phyloP scores from a whole-genome alignment of 2,888 invertebrate species.

The Tillus elongatus region DNA sequence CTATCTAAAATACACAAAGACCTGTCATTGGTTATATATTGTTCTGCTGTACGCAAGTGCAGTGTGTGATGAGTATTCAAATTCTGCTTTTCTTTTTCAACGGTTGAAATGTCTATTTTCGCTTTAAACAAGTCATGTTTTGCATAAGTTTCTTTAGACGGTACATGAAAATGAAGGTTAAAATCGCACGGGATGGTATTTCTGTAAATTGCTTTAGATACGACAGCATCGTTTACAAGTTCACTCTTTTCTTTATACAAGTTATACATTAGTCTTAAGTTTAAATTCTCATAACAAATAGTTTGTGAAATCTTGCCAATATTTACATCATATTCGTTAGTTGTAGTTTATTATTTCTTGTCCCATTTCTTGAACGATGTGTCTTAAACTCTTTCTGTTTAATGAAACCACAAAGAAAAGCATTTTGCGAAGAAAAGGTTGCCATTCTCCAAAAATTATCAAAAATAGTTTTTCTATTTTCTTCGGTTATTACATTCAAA shows the following conservation, averaged over 20 bases:
- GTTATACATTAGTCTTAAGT: conserved; percentile 15
- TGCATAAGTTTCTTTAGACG: conserved; percentile 16
- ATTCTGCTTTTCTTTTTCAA: conserved; percentile 5
- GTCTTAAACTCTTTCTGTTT: too few species aligned
- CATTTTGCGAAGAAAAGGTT: too few species aligned
- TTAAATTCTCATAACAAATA: too few species aligned
- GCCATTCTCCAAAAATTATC: too few species aligned
- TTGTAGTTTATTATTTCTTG: too few species aligned
- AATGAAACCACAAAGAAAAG: too few species aligned
- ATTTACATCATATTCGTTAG: too few species aligned
- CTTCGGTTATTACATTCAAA: too few species aligned
- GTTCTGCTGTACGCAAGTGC: conserved; percentile 14
- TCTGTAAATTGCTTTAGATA: conserved; percentile 19
- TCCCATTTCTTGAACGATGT: too few species aligned
- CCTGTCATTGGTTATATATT: conserved; percentile 9
- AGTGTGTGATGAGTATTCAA: conserved; percentile 8
- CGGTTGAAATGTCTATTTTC: conserved; percentile 4
- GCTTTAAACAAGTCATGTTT: conserved; percentile 17
- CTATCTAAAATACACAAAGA: neutral
- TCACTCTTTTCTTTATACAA: conserved; percentile 13
- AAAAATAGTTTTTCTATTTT: too few species aligned
- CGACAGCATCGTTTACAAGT: conserved; percentile 5
- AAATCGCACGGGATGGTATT: conserved; percentile 17
- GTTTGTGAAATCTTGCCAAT: too few species aligned
- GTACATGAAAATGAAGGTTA: conserved; percentile 19